Evolutionary conservation across 2,797 vertebrate genomes (phyloP).

Genomic region (Pelobates cultripes): DNA sequence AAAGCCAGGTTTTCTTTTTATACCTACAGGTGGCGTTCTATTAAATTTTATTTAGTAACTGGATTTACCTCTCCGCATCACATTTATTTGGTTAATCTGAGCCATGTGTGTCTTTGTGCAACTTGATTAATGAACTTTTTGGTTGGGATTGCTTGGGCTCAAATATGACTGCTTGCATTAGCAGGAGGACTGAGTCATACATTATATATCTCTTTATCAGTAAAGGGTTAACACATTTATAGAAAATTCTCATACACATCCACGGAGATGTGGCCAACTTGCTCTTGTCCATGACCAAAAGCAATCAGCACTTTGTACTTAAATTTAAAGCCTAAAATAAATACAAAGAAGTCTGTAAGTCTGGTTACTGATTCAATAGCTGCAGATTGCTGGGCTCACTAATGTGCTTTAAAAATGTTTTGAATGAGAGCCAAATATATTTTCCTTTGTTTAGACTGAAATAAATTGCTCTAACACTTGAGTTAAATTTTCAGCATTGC

Average conservation of each 20-base stretch:
- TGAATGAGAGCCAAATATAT: conserved; percentile 21
- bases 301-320: conserved; percentile 46
- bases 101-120: too few species aligned
- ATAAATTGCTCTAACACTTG: conserved; percentile 50
- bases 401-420: conserved; percentile 42
- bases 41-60: too few species aligned
- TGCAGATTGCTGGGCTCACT: conserved; percentile 38
- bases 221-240: not conserved
- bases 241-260: not conserved
- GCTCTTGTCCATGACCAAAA: conserved; percentile 22
- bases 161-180: too few species aligned
- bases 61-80: too few species aligned
- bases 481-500: conserved; percentile 41
- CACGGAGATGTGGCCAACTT: not conserved
- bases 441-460: conserved; percentile 48
- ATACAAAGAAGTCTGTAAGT: conserved; percentile 40
- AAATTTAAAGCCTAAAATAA: conserved; percentile 24
- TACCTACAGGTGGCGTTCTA: too few species aligned
- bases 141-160: too few species aligned
- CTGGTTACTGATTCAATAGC: conserved; percentile 47
- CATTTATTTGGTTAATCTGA: too few species aligned
- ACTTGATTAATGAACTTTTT: too few species aligned
- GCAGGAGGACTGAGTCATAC: too few species aligned
- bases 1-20: too few species aligned
- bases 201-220: not conserved